A percentile compares a stretch with the other conserved stretches of the same genome.
Evolutionary conservation across 2,797 vertebrate species (phyloP).

Genomic region (Antrozous pallidus): DNA sequence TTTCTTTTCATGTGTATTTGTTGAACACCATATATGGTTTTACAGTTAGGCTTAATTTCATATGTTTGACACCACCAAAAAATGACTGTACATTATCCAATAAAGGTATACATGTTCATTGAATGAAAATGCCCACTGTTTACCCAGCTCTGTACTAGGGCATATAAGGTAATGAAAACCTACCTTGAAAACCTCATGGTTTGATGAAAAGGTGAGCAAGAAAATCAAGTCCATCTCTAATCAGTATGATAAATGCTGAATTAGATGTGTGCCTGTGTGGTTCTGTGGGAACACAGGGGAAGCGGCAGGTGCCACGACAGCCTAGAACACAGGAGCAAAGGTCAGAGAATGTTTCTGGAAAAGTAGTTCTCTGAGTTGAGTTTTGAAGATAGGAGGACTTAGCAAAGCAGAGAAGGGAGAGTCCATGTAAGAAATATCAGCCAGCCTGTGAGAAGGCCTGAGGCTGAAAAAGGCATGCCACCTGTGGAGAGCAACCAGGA

Average conservation of each 20-base stretch:
- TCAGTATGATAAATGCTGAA: neutral
- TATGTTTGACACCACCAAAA: slow-evolving; percentile 3
- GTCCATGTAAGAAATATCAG: neutral
- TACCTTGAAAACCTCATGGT: neutral
- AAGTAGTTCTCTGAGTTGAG: neutral
- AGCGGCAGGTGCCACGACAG: neutral
- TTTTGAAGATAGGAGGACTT: neutral
- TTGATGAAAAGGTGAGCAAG: neutral
- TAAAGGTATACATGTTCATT: neutral
- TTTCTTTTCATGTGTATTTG: slow-evolving; percentile 27
- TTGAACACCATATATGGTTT: neutral
- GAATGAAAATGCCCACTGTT: neutral
- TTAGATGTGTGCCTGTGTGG: neutral
- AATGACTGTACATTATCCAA: neutral
- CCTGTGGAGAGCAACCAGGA: neutral
- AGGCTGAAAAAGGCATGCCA: neutral
- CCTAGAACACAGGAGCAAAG: neutral
- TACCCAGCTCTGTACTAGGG: neutral
- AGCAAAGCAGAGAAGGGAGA: neutral
- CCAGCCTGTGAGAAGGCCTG: neutral
- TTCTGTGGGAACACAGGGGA: neutral
- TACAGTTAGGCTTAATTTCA: slow-evolving; percentile 2
- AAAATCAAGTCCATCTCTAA: neutral
- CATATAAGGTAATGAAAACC: neutral
- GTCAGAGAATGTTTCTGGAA: neutral